Evolutionary conservation across 2,113 vertebrate species (phyloP), one percentile per base, ranked within the genome.

Genomic region (Gopherus evgoodei): DNA sequence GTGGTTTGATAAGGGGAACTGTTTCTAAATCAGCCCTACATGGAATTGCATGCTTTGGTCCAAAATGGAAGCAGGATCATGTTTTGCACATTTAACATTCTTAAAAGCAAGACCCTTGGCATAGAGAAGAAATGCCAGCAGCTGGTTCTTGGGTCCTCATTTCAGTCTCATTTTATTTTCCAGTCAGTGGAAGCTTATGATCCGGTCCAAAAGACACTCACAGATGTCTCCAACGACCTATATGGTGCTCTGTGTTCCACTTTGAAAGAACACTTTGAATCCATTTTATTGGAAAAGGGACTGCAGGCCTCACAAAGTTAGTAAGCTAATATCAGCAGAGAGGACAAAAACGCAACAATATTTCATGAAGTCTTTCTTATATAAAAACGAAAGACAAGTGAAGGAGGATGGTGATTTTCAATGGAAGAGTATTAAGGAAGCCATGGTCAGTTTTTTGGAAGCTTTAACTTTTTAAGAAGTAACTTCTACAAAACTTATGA

Each of bases 141-240:
- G 54, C 11, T 69, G 14, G 12, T 6, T 82, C n/a, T 10, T 1
- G 2, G 56, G 42, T 2, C 44, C 25, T 16, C 0, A 7, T 81
- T 88, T 80, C 65, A 90, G 27, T 11, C 72, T 82, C 72, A 83
- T 62, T 44, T 84, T 88, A 38, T 19, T 86, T 96, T 47, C 50
- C 4, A 1, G 44, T 83, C 31, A 91, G 17, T 84, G 54, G 47
- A 93, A 92, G 14, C 38, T 90, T 31, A 72, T 82, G 47, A 89
- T 81, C 2, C 56, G 42, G 56, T 49, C 54, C 53, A 44, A 76
- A 86, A 52, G 31, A 88, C 16, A 89, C n/a, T 13, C 81, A 69
- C 31, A 94, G 93, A 50, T 24, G 4, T 38, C 22, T 93, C 53
- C 90, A 56, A 4, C 75, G 90, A 80, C 22, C 78, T 16, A 76